Conservation (phyloP, 2,113 vertebrate genomes). For the Anhinga rufa region DNA sequence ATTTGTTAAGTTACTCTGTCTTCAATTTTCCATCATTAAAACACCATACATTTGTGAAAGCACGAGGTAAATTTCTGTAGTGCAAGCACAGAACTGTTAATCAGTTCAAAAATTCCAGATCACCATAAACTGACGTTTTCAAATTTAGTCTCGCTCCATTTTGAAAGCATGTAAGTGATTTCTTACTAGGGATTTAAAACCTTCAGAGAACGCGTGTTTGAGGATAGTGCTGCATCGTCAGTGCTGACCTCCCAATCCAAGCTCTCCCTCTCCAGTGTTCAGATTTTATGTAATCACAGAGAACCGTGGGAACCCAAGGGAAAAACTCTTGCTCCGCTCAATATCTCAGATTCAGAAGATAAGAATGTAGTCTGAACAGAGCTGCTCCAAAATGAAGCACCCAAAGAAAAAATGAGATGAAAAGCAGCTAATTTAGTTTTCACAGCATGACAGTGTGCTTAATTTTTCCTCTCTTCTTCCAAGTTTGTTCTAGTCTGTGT, state of each 20-base stretch:
- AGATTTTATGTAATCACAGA: slow-evolving; percentile 20
- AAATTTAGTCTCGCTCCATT: not conserved
- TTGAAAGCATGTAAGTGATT: not conserved
- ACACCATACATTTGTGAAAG: not conserved
- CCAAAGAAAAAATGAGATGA: not conserved
- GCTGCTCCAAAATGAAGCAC: not conserved
- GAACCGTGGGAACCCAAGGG: slow-evolving; percentile 14
- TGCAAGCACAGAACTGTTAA: not conserved
- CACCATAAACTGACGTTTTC: not conserved
- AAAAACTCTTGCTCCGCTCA: slow-evolving; percentile 15
- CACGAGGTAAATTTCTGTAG: not conserved
- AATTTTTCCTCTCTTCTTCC: not conserved
- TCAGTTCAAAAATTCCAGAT: not conserved
- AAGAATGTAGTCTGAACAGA: not conserved
- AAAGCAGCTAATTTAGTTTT: not conserved
- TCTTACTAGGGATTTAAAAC: not conserved
- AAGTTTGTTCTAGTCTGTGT: not conserved
- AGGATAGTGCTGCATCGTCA: not conserved
- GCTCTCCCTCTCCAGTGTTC: not conserved
- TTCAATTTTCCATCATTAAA: not conserved
- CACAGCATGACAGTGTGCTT: not conserved
- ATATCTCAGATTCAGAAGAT: not conserved
- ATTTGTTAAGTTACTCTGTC: not conserved
- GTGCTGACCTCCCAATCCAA: not conserved
- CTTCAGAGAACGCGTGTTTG: not conserved